Evolutionary conservation across 2,113 vertebrate genomes (phyloP), one percentile per base, ranked within the genome.

Genomic region (Rhinolophus ferrumequinum): DNA sequence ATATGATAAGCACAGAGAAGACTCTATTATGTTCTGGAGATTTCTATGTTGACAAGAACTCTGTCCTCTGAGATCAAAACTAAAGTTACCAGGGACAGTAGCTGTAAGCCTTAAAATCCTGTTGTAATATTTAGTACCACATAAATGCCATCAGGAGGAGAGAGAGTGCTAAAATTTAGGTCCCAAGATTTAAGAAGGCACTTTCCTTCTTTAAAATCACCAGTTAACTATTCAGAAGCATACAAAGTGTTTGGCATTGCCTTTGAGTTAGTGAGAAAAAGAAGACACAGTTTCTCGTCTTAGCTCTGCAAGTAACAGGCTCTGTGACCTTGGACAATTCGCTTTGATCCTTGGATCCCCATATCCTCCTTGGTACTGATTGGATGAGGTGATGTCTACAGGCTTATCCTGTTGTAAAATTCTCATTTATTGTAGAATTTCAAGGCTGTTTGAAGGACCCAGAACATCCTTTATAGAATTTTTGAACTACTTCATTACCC

Each of bases 401-500:
- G 54, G 84, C 30, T 76, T n/a, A 70, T 96, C 35, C 30, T 30
- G 33, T 90, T 92, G 67, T 93, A 81, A 95, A 96, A 93, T 66
- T 81, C 72, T 90, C 88, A 93, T 75, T 94, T 93, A 82, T 70
- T 82, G 26, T 82, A 50, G 50, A 85, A 95, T 86, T 95, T 96
- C 90, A 94, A 97, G 95, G 93, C 81, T 86, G 33, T 88, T 90
- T 94, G 88, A 95, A 97, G 91, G 94, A 97, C 91, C 82, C 18
- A 35, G 88, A 75, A 58, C 28, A 66, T 77, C 82, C 52, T 89
- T 73, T 94, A 82, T 88, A 95, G 86, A 95, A 79, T 86, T 91
- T 96, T 81, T 82, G 89, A 95, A 73, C 30, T 85, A 92, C 81
- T 95, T 85, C 95, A 96, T 96, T 97, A 82, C 73, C 85, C 33